phyloP scores from a whole-genome alignment of 2,888 invertebrate genomes.

The Mythimna impura region DNA sequence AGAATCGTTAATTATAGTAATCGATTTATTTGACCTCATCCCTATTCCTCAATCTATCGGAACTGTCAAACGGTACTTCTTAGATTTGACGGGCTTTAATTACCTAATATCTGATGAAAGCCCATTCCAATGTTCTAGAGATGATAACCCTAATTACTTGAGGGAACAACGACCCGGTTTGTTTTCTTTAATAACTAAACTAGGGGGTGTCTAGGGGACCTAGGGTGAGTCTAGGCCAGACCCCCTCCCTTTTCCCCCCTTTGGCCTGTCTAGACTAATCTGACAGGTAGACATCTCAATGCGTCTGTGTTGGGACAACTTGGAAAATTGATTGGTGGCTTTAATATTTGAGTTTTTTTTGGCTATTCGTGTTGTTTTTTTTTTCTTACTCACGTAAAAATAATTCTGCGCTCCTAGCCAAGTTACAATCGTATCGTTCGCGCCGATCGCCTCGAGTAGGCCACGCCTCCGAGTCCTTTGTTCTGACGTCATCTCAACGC shows the following conservation, averaged over 20 bases:
- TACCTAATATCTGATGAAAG: conserved; percentile 21
- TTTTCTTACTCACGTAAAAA: not conserved
- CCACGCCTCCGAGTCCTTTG: too few species aligned
- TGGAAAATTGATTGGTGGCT: conserved; percentile 24
- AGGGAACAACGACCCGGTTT: conserved; percentile 57
- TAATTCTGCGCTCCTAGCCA: too few species aligned
- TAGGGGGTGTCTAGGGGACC: conserved; percentile 16
- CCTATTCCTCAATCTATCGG: too few species aligned
- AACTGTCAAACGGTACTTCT: too few species aligned
- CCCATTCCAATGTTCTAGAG: conserved; percentile 28
- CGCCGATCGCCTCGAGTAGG: too few species aligned
- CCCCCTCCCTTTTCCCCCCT: conserved; percentile 12
- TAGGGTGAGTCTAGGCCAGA: conserved; percentile 24
- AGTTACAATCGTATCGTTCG: too few species aligned
- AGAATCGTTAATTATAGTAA: too few species aligned
- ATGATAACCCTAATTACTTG: conserved; percentile 38
- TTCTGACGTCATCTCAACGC: too few species aligned
- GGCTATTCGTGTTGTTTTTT: not conserved
- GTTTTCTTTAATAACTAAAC: conserved; percentile 53
- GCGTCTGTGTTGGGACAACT: conserved; percentile 30
- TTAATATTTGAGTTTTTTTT: conserved; percentile 6
- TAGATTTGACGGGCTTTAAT: not conserved
- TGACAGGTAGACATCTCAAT: conserved; percentile 58
- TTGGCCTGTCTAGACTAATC: conserved; percentile 65
- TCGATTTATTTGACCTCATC: too few species aligned